Evolutionary conservation across 2,113 vertebrate species (phyloP).

Genomic region (Gracilinanus agilis): DNA sequence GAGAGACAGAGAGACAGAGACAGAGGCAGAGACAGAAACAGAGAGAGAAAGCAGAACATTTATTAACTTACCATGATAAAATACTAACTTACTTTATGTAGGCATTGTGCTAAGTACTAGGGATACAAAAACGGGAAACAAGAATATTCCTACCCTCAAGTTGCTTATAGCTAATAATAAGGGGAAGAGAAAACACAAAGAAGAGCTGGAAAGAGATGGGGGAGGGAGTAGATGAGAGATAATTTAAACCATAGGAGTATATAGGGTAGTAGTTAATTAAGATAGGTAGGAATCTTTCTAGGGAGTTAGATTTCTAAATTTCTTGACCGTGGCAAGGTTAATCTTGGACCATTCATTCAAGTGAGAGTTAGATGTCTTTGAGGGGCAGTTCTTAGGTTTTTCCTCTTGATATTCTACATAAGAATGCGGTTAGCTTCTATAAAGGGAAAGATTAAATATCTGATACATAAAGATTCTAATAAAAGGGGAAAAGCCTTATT

Average conservation of each 20-base stretch:
- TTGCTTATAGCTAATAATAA: neutral
- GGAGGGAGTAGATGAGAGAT: neutral
- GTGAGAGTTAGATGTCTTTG: neutral
- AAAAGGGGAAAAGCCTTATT: neutral
- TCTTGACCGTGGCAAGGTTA: neutral
- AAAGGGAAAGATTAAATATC: neutral
- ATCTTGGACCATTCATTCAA: neutral
- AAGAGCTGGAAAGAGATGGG: neutral
- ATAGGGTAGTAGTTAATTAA: neutral
- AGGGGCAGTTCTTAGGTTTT: neutral
- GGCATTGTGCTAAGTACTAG: neutral
- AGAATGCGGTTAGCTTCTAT: neutral
- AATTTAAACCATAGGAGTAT: neutral
- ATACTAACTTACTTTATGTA: neutral
- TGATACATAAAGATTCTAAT: neutral
- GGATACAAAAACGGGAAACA: neutral
- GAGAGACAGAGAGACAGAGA: too few relatives aligned
- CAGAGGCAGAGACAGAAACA: too few relatives aligned
- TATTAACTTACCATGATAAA: neutral
- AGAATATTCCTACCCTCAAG: neutral
- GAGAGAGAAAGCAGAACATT: neutral
- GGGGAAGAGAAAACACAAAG: neutral
- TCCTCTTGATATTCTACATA: neutral
- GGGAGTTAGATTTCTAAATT: neutral
- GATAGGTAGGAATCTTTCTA: neutral